These are phyloP conservation scores for Ctenoplectra terminalis DNA, from an alignment of 1,140 invertebrate species.

Conservation along the genomic window DNA sequence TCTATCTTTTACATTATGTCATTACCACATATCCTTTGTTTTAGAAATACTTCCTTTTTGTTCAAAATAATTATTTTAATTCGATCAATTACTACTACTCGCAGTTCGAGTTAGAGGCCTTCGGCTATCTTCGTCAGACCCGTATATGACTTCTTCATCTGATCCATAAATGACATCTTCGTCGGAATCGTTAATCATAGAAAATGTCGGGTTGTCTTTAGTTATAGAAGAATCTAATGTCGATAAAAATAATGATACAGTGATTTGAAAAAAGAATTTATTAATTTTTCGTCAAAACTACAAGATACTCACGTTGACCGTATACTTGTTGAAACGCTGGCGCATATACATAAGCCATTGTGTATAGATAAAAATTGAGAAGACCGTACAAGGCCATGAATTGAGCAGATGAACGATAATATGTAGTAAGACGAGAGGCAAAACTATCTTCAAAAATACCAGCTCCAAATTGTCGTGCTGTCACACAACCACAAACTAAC, in stretches of 20 bases:
- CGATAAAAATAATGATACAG: conserved; percentile 21
- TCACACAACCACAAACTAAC: conserved; percentile 90
- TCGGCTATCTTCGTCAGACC: conserved; percentile 94
- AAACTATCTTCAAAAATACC: conserved; percentile 97
- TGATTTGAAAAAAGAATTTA: not conserved
- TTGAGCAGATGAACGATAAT: conserved; percentile 94
- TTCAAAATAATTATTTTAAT: not conserved
- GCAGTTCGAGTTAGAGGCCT: conserved; percentile 88
- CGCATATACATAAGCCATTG: conserved; percentile 97
- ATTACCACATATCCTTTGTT: not conserved
- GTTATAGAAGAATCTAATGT: conserved; percentile 92
- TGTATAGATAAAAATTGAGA: conserved; percentile 96
- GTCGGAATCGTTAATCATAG: conserved; percentile 98
- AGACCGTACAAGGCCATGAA: conserved; percentile 98
- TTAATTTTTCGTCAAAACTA: not conserved
- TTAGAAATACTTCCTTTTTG: not conserved
- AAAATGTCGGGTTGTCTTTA: conserved; percentile 98
- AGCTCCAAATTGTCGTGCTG: conserved; percentile 92
- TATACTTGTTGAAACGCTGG: conserved; percentile 91
- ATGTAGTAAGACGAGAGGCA: conserved; percentile 92
- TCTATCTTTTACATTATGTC: not conserved
- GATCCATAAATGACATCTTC: conserved; percentile 98
- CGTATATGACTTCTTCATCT: conserved; percentile 98
- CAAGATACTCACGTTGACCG: conserved; percentile 85
- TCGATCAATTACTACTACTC: conserved; percentile 80